Percentiles rank a stretch among this genome's conserved stretches.
Evolutionary conservation across 1,140 invertebrate species (phyloP).

Genomic region (Pinna nobilis): DNA sequence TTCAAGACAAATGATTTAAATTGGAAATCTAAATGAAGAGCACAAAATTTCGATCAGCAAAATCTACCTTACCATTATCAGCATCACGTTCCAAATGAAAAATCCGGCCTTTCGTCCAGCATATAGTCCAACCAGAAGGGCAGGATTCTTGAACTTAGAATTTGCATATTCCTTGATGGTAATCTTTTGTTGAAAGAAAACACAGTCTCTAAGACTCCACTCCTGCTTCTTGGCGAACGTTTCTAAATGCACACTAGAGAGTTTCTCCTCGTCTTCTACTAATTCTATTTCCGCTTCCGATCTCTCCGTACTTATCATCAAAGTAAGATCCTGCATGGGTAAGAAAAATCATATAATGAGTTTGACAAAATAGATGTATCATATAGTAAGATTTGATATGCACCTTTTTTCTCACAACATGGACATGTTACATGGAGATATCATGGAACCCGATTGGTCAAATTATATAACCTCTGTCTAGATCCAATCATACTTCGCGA

Average conservation of each 20-base stretch:
- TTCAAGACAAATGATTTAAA: too few species aligned
- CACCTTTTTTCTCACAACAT: too few species aligned
- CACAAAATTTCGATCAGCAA: not conserved
- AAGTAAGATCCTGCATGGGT: slow-evolving; percentile 58
- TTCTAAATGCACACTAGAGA: slow-evolving; percentile 55
- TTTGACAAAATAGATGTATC: too few species aligned
- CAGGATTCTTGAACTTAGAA: slow-evolving; percentile 51
- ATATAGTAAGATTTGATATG: too few species aligned
- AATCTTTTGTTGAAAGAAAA: slow-evolving; percentile 45
- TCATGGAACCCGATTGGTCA: too few species aligned
- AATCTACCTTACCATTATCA: slow-evolving; percentile 52
- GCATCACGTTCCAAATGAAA: slow-evolving; percentile 62
- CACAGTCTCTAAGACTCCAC: slow-evolving; percentile 61
- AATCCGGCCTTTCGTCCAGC: slow-evolving; percentile 53
- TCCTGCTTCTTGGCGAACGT: slow-evolving; percentile 61
- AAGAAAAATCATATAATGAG: too few species aligned
- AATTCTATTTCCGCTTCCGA: slow-evolving; percentile 55
- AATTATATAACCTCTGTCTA: too few species aligned
- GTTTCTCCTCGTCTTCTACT: slow-evolving; percentile 53
- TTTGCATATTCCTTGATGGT: slow-evolving; percentile 51
- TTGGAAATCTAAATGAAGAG: too few species aligned
- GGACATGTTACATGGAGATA: too few species aligned
- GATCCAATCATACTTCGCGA: too few species aligned
- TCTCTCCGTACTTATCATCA: slow-evolving; percentile 57
- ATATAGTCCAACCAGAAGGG: slow-evolving; percentile 47